Base-by-base conservation (phyloP, 2,888 invertebrate genomes). In the Eretmocerus hayati region DNA sequence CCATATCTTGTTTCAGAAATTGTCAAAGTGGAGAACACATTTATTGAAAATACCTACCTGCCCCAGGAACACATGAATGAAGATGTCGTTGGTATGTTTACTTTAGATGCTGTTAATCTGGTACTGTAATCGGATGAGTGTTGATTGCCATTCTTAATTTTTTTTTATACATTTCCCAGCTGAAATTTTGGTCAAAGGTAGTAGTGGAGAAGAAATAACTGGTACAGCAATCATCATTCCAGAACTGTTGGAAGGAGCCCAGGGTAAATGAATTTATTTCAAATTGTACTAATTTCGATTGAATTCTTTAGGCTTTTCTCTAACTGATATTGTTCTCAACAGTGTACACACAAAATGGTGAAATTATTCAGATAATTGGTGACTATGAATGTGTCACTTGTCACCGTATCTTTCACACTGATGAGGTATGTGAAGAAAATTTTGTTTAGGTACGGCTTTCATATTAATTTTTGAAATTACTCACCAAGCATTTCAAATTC, bases 371-470 rank as follows among this genome's bases (percentile, higher is more conserved):
- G 47, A 58, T 69, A 31, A 57, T 64, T 43, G 66, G 62, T 26
- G 66, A 68, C 53, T 68, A 65, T 50, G 65, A 67, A 38, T 69
- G 69, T 54, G 69, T 69, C 11, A 69, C 69, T 2, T 69, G 69
- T 49, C 67, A 63, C 13, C 63, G 69, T 33, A 57, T 69, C 36
- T 69, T 69, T 50, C 64, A 63, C 42, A 62, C 63, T 22, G 60
- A 67, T 50, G 59, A 62, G 51, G 69, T 69, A 61, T 56, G 62
- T 61, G n/a, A 23, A n/a, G n/a, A n/a, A n/a, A 16, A 13, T 44
- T 1, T 31, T 15, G 19, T 35, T 9, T 13, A 30, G 30, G 30
- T 35, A n/a, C n/a, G n/a, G n/a, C n/a, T n/a, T n/a, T n/a, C n/a
- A n/a, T n/a, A n/a, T n/a, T n/a, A n/a, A n/a, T n/a, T n/a, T n/a